Base-by-base conservation (phyloP, 2,888 invertebrate species). In the Drosophila acutilabella region DNA sequence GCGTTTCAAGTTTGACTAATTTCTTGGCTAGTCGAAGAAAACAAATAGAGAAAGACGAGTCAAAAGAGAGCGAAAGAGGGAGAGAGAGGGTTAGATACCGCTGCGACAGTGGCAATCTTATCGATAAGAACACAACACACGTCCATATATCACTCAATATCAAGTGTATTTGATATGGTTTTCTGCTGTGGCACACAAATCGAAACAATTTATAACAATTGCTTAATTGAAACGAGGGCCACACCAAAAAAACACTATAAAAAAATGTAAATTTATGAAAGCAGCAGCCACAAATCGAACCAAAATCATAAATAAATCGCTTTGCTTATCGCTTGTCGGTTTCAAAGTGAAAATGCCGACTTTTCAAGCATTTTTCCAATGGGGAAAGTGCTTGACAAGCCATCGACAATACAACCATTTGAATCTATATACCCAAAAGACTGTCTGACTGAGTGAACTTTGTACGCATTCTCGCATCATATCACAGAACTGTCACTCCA, bases 251-350 rank as follows among this genome's bases (percentile, higher is more conserved):
- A 36, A 36, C 5, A 36, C 36, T 13, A 36, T 36, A 36, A 11
- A 38, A n/a, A 69, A 83, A 87, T 81, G 80, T 78, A 84, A 85
- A 85, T 87, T 84, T 84, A 85, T 81, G 80, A 87, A 84, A 78
- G 75, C 75, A 61, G 48, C 69, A 74, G 60, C 70, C 64, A 51
- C 53, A 83, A 83, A 81, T 79, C 77, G 79, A 73, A 81, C 54
- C 41, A 72, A 76, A 84, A 87, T 87, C 84, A 87, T 85, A 85
- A 85, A 85, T 85, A 85, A 84, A 85, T 85, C 84, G 84, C 30
- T 61, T 66, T 64, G 86, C 84, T 85, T 85, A 85, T 85, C 84
- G 71, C 71, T 53, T 26, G 33, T 42, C 51, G 59, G 57, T 56
- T 64, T 65, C 84, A 84, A 84, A 84, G 87, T 53, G 71, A 71